These are phyloP conservation scores for Zootoca vivipara DNA, from an alignment of 2,113 vertebrate species.

Conservation along the genomic window DNA sequence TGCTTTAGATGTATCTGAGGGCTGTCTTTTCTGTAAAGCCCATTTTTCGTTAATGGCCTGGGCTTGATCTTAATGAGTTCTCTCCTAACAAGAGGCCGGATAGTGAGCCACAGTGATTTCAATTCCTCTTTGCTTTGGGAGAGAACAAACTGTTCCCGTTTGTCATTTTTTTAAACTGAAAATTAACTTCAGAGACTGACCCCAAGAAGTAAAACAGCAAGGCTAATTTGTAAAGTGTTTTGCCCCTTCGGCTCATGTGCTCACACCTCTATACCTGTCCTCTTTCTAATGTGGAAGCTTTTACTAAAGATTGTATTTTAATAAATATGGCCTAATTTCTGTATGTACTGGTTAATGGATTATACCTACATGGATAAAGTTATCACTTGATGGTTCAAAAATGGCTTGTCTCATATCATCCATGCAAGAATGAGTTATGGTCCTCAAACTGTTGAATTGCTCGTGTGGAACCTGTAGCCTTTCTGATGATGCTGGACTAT, in stretches of 20 bases:
- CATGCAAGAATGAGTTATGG: not conserved
- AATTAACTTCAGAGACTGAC: not conserved
- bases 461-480: too few species aligned
- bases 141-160: not conserved
- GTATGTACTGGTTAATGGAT: constrained; percentile 10
- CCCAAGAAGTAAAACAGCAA: not conserved
- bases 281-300: constrained; percentile 17
- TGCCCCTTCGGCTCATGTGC: not conserved
- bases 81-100: not conserved
- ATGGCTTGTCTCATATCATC: not conserved
- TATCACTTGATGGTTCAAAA: not conserved
- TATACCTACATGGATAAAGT: constrained; percentile 20
- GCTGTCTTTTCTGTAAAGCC: not conserved
- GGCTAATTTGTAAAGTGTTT: not conserved
- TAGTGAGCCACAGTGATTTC: not conserved
- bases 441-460: not conserved
- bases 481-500: too few species aligned
- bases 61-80: not conserved
- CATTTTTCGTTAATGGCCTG: not conserved
- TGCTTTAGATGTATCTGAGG: not conserved
- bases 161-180: not conserved
- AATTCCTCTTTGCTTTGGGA: not conserved
- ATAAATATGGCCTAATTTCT: constrained; percentile 26
- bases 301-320: constrained; percentile 24
- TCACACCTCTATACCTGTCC: not conserved